These are phyloP conservation scores for Hartigia nigra DNA, from an alignment of 2,888 invertebrate species.

Conservation along the genomic window DNA sequence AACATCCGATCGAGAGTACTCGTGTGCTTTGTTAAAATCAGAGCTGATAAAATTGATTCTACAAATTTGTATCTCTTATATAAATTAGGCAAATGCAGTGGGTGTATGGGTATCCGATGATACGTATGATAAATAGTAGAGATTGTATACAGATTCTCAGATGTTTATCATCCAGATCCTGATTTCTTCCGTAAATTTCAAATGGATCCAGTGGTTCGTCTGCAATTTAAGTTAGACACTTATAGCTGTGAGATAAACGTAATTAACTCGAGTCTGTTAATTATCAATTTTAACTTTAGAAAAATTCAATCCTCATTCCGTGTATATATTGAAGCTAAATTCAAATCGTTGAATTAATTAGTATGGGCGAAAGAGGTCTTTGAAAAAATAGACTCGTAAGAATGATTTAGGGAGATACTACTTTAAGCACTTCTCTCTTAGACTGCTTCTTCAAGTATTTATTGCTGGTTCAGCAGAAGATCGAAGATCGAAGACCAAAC, in stretches of 20 bases:
- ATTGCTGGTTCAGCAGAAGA: not conserved
- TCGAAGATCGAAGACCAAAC: not conserved
- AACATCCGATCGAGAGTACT: not conserved
- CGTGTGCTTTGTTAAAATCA: not conserved
- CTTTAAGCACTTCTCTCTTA: not conserved
- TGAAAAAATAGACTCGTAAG: not conserved
- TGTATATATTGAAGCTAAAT: not conserved
- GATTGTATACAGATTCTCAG: not conserved
- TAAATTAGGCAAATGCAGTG: not conserved
- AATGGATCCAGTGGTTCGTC: not conserved
- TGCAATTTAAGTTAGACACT: too few species aligned
- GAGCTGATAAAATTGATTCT: not conserved
- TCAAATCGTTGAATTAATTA: not conserved
- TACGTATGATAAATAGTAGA: not conserved
- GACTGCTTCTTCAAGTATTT: not conserved
- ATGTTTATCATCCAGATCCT: not conserved
- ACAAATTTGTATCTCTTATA: not conserved
- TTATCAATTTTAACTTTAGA: not conserved
- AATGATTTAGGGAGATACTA: too few species aligned
- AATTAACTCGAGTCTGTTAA: not conserved
- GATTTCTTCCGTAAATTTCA: not conserved
- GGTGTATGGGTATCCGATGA: not conserved
- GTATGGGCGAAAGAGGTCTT: not conserved
- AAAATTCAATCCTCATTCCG: not conserved
- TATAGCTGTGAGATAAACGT: too few species aligned